Base-by-base conservation (phyloP, 2,888 invertebrate species). In the Cantharis lateralis region DNA sequence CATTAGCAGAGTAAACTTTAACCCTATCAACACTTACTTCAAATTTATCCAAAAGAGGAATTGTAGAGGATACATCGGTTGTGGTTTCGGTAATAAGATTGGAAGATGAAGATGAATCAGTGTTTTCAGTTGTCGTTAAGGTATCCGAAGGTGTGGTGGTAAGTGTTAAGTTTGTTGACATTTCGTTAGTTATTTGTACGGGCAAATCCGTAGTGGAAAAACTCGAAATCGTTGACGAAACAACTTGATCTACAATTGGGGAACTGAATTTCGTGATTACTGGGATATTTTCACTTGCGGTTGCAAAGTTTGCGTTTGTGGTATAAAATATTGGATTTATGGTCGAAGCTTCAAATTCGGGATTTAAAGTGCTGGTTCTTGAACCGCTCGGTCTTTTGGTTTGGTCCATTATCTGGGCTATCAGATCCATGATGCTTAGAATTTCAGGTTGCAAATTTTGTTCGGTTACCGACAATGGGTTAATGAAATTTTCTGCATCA, bases 1-100 rank as follows among this genome's bases (percentile, higher is more conserved):
- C 88, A 79, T 88, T 88, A 84, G 87, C 87, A 62, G 87, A 87
- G 81, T 84, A 86, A 68, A 88, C 81, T 68, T 84, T 85, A 70
- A 88, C 87, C 80, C 87, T 87, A 74, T 84, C 86, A 32, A 87
- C 86, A 86, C 87, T 87, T 85, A 88, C 87, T 86, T 87, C 84
- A 76, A 88, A 87, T 71, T 82, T 85, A 28, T 83, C 74, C 16
- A 85, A 70, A 68, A 83, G 80, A 73, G 86, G 85, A 70, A 86
- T 16, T 26, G 90, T 90, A 86, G 86, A 89, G 83, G 90, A 89
- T 84, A 89, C 82, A 20, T 83, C 81, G 75, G 79, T 70, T 74
- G 81, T 81, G 62, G 81, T 75, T 81, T 81, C 32, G 81, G 48
- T 48, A 48, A n/a, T 7, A 48, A n/a, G 13, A n/a, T 48, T 48